Evolutionary conservation across 2,888 invertebrate species (phyloP).

Genomic region (Rhaphigaster nebulosa): DNA sequence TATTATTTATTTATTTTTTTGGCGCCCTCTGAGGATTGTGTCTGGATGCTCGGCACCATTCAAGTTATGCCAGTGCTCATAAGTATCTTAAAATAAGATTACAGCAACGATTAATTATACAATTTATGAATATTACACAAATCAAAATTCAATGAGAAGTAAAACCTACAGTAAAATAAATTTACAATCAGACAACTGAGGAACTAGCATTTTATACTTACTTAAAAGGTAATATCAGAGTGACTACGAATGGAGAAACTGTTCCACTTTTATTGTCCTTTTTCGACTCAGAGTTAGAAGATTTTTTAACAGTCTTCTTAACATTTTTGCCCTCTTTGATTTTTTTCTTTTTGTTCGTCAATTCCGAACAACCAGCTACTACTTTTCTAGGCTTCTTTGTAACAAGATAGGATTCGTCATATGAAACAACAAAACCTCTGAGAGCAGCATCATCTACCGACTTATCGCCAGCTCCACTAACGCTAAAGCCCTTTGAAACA

Average conservation of each 20-base stretch:
- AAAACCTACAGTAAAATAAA: too few relatives aligned
- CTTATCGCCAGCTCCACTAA: background rate
- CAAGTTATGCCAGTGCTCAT: too few relatives aligned
- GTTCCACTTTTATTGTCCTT: background rate
- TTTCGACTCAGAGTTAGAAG: background rate
- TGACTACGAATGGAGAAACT: background rate
- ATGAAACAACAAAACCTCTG: constrained; percentile 14
- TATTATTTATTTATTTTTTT: too few relatives aligned
- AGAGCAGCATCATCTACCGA: background rate
- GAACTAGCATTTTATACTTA: background rate
- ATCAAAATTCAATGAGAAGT: too few relatives aligned
- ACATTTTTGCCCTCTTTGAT: background rate
- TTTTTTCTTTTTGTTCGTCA: background rate
- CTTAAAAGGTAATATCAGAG: background rate
- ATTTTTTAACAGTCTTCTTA: background rate
- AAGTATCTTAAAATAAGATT: too few relatives aligned
- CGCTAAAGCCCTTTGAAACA: background rate
- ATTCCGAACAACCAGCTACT: background rate
- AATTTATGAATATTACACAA: too few relatives aligned
- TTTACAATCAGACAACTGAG: too few relatives aligned
- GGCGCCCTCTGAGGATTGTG: too few relatives aligned
- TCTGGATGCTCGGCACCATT: too few relatives aligned
- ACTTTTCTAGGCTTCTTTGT: background rate
- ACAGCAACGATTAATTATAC: too few relatives aligned
- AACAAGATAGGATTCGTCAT: background rate